A percentile compares a stretch with the other conserved stretches of the same genome.
Evolutionary conservation across 2,888 invertebrate genomes (phyloP).

Genomic region (Parascotia fuliginaria): DNA sequence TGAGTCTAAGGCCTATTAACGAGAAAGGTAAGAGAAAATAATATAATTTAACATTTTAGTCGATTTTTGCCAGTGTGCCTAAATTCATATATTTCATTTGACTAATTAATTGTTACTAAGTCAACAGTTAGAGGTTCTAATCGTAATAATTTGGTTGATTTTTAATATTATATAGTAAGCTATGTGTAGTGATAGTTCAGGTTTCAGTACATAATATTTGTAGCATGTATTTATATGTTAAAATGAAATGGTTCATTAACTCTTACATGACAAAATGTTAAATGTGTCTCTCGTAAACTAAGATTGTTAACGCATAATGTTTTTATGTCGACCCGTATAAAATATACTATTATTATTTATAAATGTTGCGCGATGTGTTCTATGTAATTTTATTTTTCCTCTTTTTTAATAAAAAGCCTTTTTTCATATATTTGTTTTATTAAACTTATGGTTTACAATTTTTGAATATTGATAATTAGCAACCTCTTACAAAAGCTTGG

Average conservation of each 20-base stretch:
- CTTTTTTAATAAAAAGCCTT: slow-evolving; percentile 73
- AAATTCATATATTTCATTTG: slow-evolving; percentile 22
- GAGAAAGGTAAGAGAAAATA: slow-evolving; percentile 14
- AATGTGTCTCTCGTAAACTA: slow-evolving; percentile 59
- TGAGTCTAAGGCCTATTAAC: slow-evolving; percentile 27
- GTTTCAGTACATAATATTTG: slow-evolving; percentile 44
- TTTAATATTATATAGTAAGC: too few relatives aligned
- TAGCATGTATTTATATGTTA: slow-evolving; percentile 36
- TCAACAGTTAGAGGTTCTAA: slow-evolving; percentile 34
- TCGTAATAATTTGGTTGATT: too few relatives aligned
- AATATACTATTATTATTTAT: slow-evolving; percentile 67
- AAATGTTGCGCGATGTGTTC: slow-evolving; percentile 81
- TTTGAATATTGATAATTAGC: too few relatives aligned
- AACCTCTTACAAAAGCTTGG: too few relatives aligned
- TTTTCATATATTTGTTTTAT: slow-evolving; percentile 51
- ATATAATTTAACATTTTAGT: slow-evolving; percentile 18
- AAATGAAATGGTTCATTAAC: slow-evolving; percentile 36
- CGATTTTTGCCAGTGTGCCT: slow-evolving; percentile 39
- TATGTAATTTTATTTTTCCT: slow-evolving; percentile 68
- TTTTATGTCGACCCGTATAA: slow-evolving; percentile 67
- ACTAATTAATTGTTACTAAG: slow-evolving; percentile 27
- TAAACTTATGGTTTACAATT: too few relatives aligned
- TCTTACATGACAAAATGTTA: slow-evolving; percentile 64
- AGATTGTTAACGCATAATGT: slow-evolving; percentile 71
- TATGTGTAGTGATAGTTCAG: slow-evolving; percentile 4